Percentiles rank a stretch among this genome's conserved stretches.
Conservation (phyloP, 2,113 vertebrate genomes). For the Atlantisia rogersi region DNA sequence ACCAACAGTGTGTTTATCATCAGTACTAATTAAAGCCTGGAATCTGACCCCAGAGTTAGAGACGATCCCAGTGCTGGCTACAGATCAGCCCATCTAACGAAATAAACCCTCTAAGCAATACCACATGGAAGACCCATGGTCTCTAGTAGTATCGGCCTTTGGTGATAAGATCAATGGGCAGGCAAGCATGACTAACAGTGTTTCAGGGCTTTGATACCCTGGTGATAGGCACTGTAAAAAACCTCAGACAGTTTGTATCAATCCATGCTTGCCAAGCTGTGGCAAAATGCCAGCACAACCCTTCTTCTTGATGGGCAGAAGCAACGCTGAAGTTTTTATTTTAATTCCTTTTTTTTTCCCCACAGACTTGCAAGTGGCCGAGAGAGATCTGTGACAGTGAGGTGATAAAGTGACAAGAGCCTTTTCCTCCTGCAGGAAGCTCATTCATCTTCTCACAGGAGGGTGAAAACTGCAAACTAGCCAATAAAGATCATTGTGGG, state of each 20-base stretch:
- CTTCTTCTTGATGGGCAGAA: background rate
- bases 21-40: conserved; percentile 1
- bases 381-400: background rate
- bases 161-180: conserved; percentile 16
- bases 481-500: background rate
- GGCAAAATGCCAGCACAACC: background rate
- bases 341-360: background rate
- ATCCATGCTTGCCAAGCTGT: background rate
- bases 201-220: conserved; percentile 15
- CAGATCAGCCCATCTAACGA: background rate
- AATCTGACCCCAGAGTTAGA: background rate
- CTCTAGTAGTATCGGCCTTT: background rate
- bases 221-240: background rate
- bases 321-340: background rate
- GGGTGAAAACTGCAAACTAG: background rate
- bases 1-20: background rate
- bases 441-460: background rate
- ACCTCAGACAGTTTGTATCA: background rate
- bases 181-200: background rate
- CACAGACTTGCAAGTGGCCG: background rate
- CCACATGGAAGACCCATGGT: background rate
- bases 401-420: background rate
- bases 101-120: background rate
- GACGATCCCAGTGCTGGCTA: background rate
- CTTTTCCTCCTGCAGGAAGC: background rate